A percentile compares a stretch with the other conserved stretches of the same genome.
These are phyloP conservation scores for Dynastes hyllus DNA, from an alignment of 2,888 invertebrate genomes.

Conservation along the genomic window DNA sequence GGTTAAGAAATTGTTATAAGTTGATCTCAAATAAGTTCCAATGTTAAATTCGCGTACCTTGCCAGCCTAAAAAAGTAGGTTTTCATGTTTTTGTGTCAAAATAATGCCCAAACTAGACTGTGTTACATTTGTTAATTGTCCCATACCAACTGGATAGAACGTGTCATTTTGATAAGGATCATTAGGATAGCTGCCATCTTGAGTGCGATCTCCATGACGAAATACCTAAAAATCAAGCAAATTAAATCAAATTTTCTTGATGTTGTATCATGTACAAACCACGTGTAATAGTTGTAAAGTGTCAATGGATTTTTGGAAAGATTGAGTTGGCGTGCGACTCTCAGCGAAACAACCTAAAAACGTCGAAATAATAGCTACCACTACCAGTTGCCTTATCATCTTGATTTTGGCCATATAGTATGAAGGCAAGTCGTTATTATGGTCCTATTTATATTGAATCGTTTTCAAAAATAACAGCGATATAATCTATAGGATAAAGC, in stretches of 20 bases:
- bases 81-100: not conserved
- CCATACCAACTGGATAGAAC: conserved; percentile 42
- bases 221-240: conserved; percentile 29
- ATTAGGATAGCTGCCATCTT: conserved; percentile 42
- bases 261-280: not conserved
- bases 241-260: not conserved
- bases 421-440: not conserved
- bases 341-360: conserved; percentile 18
- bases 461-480: not conserved
- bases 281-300: conserved; percentile 8
- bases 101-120: too few species aligned
- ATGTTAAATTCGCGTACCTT: conserved; percentile 75
- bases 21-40: conserved; percentile 75
- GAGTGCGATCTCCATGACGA: conserved; percentile 48
- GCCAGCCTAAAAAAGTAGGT: conserved; percentile 66
- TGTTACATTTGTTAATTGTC: conserved; percentile 42
- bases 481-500: too few species aligned
- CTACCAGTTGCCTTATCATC: conserved; percentile 13
- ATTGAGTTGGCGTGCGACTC: not conserved
- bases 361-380: not conserved
- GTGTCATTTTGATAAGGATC: conserved; percentile 38
- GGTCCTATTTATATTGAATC: not conserved
- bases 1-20: conserved; percentile 76
- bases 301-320: not conserved
- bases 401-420: not conserved